These are phyloP conservation scores for Apotomis capreana DNA, from an alignment of 2,888 invertebrate species.

Conservation along the genomic window DNA sequence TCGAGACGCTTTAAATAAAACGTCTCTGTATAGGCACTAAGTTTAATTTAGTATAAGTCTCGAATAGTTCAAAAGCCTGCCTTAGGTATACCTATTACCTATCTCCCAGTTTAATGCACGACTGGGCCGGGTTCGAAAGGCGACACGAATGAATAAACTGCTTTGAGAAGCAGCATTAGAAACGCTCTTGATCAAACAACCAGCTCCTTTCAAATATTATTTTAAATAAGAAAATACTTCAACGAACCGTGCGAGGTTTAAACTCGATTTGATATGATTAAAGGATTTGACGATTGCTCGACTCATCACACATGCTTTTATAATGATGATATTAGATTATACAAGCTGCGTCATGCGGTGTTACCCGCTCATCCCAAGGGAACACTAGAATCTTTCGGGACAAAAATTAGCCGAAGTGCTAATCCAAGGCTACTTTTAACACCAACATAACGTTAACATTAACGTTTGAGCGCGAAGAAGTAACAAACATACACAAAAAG, in stretches of 20 bases:
- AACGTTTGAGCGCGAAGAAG: too few species aligned
- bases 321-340: neutral
- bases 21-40: neutral
- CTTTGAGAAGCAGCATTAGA: constrained; percentile 16
- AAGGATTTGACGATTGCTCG: neutral
- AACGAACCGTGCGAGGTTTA: constrained; percentile 9
- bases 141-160: constrained; percentile 29
- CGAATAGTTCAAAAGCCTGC: neutral
- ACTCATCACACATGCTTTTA: neutral
- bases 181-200: constrained; percentile 22
- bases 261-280: constrained; percentile 10
- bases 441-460: too few species aligned
- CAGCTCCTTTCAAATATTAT: constrained; percentile 28
- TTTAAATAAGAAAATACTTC: constrained; percentile 29
- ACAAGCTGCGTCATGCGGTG: too few species aligned
- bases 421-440: too few species aligned
- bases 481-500: too few species aligned
- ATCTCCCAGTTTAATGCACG: constrained; percentile 21
- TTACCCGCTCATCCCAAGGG: too few species aligned
- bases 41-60: neutral
- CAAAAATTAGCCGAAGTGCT: too few species aligned
- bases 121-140: constrained; percentile 16
- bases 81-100: neutral
- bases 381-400: too few species aligned
- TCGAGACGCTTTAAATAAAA: too few species aligned